A percentile compares a stretch with the other conserved stretches of the same genome.
Conservation (phyloP, 2,113 vertebrate genomes). For the Pungitius pungitius region DNA sequence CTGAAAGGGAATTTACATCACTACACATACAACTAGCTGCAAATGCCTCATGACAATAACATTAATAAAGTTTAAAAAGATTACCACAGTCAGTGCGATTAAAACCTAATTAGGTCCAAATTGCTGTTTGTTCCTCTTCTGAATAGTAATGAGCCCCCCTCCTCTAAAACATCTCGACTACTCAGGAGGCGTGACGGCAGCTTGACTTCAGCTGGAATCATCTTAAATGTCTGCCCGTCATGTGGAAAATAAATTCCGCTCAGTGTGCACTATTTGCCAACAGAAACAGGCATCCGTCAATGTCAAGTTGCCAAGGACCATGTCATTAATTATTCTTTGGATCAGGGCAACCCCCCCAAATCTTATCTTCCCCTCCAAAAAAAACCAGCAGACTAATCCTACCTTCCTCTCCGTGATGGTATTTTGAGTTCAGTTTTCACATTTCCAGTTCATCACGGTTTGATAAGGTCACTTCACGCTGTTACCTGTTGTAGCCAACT, state of each 20-base stretch:
- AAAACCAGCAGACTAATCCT: conserved; percentile 63
- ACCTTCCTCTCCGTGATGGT: conserved; percentile 63
- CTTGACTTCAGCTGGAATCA: conserved; percentile 22
- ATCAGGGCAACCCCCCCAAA: conserved; percentile 56
- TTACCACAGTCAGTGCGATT: conserved; percentile 50
- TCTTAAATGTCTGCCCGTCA: not conserved
- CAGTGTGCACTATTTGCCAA: not conserved
- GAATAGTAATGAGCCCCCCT: conserved; percentile 53
- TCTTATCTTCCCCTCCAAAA: conserved; percentile 25
- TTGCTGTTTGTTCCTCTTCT: conserved; percentile 56
- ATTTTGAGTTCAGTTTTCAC: conserved; percentile 83
- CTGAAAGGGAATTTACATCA: conserved; percentile 17
- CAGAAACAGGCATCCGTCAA: conserved; percentile 37
- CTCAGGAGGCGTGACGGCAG: conserved; percentile 27
- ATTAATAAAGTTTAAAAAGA: not conserved
- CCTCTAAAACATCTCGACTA: conserved; percentile 34
- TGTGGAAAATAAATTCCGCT: conserved; percentile 8
- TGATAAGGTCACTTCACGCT: conserved; percentile 84
- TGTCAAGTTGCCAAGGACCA: conserved; percentile 49
- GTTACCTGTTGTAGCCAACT: conserved; percentile 81
- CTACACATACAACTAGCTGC: not conserved
- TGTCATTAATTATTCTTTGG: conserved; percentile 65
- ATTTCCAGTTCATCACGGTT: conserved; percentile 85
- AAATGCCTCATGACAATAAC: not conserved
- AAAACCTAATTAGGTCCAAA: conserved; percentile 72